A percentile compares a stretch with the other conserved stretches of the same genome.
Evolutionary conservation across 2,797 vertebrate species (phyloP).

Genomic region (Diglossa cyanea): DNA sequence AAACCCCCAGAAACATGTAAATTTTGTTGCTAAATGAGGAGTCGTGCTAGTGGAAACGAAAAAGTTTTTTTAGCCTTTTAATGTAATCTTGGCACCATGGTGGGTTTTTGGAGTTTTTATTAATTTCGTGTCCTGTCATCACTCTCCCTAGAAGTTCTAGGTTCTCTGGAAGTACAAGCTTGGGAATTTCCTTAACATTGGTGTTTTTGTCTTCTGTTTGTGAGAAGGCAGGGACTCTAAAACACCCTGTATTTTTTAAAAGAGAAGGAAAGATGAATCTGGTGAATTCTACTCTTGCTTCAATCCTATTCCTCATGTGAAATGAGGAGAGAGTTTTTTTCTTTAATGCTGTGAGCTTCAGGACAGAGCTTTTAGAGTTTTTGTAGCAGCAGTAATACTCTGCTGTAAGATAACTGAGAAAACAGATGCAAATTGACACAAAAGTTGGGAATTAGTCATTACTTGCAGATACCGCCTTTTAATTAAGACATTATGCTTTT

Average conservation of each 20-base stretch:
- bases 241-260: neutral
- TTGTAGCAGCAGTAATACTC: neutral
- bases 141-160: neutral
- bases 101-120: neutral
- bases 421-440: neutral
- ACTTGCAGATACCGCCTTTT: neutral
- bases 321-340: neutral
- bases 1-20: neutral
- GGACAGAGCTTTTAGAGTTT: neutral
- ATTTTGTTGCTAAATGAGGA: neutral
- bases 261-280: neutral
- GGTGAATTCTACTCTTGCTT: neutral
- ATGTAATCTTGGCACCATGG: neutral
- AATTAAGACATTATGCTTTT: neutral
- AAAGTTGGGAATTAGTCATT: neutral
- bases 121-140: neutral
- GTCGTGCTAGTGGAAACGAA: neutral
- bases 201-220: neutral
- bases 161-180: neutral
- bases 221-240: neutral
- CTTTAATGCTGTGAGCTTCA: neutral
- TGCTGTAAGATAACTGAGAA: neutral
- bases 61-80: neutral
- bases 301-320: neutral
- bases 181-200: neutral